Evolutionary conservation across 2,888 invertebrate species (phyloP), one percentile per base, ranked within the genome.

Genomic region (Liposcelis brunnea): DNA sequence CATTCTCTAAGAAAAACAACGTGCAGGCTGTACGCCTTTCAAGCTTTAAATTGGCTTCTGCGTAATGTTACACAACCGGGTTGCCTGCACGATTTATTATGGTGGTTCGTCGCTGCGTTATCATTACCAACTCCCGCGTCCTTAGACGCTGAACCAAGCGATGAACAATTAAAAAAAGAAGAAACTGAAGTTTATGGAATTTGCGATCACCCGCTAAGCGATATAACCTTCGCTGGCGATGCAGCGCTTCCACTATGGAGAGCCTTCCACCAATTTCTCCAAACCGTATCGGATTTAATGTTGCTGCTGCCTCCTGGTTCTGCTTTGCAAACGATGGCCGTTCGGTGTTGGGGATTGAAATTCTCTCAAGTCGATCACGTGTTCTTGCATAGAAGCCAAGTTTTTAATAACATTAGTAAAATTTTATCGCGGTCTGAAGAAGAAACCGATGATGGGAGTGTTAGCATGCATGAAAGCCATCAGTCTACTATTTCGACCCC

Each of bases 371-470:
- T 83, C 2, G 94, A 95, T 64, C 87, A 94, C 57, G 76, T 82
- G 55, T 94, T 94, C 62, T 66, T 95, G 21, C 94, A 95, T 61
- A 61, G 62, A 61, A 84, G 86, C 49, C 87, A 89, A 64, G 91
- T 95, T 8, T 94, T 95, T 64, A 90, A 84, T 58, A 93, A 93
- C 60, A 90, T 95, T 55, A 91, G 91, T 58, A 89, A 90, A 67
- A 94, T 94, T 49, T 69, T 95, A 45, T 91, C 91, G 1, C 80
- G 89, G 53, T 84, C 89, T 1, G 93, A 94, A 58, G 91, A 90
- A 54, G 80, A 77, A 53, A 57, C 58, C 46, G 75, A 75, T 50
- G 74, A 73, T 49, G 63, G 66, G 32, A 65, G 65, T 2, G 59
- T 67, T 50, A 72, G 71, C 26, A 70, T 72, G 68, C 71, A 71